Percentiles rank a stretch among this genome's conserved stretches.
Evolutionary conservation across 2,888 invertebrate species (phyloP).

Genomic region (Chromoteleia sp.): DNA sequence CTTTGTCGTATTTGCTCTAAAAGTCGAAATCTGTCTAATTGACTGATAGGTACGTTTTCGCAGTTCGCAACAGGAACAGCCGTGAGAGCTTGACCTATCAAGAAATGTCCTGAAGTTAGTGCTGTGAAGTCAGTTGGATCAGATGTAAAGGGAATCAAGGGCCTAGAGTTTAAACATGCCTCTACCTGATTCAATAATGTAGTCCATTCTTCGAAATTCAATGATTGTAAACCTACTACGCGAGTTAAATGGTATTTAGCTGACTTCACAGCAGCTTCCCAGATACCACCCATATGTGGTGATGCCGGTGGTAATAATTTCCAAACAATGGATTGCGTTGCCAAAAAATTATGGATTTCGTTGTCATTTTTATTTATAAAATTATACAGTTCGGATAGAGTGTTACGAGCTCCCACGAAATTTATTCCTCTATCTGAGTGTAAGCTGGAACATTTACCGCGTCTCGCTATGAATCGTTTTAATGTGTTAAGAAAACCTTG

Average conservation of each 20-base stretch:
- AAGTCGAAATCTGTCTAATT: no score
- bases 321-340: background rate
- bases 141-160: background rate
- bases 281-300: conserved; percentile 48
- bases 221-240: background rate
- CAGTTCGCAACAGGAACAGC: no score
- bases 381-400: background rate
- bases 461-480: background rate
- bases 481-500: background rate
- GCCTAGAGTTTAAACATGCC: conserved; percentile 3
- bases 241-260: conserved; percentile 67
- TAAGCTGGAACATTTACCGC: background rate
- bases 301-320: background rate
- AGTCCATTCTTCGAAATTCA: conserved; percentile 13
- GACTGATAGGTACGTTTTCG: no score
- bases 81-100: no score
- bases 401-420: conserved; percentile 62
- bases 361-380: background rate
- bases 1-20: no score
- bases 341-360: background rate
- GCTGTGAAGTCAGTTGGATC: background rate
- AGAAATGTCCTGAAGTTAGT: background rate
- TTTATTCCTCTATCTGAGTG: conserved; percentile 23
- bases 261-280: conserved; percentile 49
- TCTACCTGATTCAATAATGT: conserved; percentile 3